A percentile compares a stretch with the other conserved stretches of the same genome.
These are phyloP conservation scores for Corythornis cristatus DNA, from an alignment of 2,113 vertebrate species.

Conservation along the genomic window DNA sequence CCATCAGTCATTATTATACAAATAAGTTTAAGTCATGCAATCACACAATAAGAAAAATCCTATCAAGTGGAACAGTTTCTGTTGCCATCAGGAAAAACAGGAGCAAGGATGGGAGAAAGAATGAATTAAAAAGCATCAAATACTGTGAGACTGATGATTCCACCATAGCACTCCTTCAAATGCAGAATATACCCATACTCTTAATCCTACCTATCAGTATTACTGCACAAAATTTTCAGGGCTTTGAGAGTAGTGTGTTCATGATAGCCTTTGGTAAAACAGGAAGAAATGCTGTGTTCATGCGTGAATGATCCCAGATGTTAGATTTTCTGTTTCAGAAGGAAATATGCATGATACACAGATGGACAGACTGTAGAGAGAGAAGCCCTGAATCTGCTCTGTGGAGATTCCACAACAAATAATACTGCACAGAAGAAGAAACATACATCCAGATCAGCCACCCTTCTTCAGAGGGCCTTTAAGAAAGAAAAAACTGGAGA, in stretches of 20 bases:
- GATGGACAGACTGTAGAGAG: neutral
- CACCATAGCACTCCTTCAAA: neutral
- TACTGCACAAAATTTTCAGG: neutral
- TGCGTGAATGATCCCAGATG: neutral
- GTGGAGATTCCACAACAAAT: neutral
- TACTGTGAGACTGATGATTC: neutral
- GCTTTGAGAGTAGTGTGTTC: neutral
- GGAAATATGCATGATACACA: neutral
- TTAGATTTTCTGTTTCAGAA: conserved; percentile 5
- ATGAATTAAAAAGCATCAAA: neutral
- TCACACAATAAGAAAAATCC: neutral
- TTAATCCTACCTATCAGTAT: neutral
- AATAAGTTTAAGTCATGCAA: neutral
- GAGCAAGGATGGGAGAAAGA: neutral
- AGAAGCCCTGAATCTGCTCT: neutral
- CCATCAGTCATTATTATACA: neutral
- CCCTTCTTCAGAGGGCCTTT: neutral
- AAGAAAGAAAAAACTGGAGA: neutral
- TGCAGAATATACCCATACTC: neutral
- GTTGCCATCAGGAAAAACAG: neutral
- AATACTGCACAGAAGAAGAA: neutral
- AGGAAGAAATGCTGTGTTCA: neutral
- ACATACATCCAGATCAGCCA: neutral
- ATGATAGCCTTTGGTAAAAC: neutral
- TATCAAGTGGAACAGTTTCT: neutral